Conservation (phyloP, 1,140 invertebrate genomes). For the Lordiphosa clarofinis region DNA sequence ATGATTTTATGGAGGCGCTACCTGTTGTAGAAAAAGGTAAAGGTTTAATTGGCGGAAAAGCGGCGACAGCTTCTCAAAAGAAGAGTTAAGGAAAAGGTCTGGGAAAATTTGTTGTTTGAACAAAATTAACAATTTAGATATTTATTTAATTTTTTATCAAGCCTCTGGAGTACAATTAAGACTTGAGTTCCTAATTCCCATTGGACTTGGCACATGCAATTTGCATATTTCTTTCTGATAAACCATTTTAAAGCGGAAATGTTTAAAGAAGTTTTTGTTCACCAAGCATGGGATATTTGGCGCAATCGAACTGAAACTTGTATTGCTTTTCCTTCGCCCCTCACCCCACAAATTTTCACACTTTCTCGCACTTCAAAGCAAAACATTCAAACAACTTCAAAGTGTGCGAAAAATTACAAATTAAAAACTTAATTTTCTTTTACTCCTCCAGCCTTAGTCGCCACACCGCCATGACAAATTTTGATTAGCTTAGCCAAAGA, state of each 20-base stretch:
- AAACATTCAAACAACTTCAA: slow-evolving; percentile 60
- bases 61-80: slow-evolving; percentile 4
- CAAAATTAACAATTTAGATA: too few species aligned
- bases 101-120: too few species aligned
- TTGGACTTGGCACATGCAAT: too few species aligned
- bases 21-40: slow-evolving; percentile 6
- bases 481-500: slow-evolving; percentile 50
- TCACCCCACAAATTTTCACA: slow-evolving; percentile 34
- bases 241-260: slow-evolving; percentile 39
- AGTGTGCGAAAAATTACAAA: slow-evolving; percentile 54
- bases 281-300: slow-evolving; percentile 28
- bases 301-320: slow-evolving; percentile 47
- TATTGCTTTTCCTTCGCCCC: slow-evolving; percentile 21
- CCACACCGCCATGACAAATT: slow-evolving; percentile 36
- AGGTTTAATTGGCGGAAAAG: slow-evolving; percentile 12
- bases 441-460: slow-evolving; percentile 4
- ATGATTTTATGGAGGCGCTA: slow-evolving; percentile 13
- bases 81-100: not conserved
- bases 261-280: slow-evolving; percentile 33
- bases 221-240: slow-evolving; percentile 9
- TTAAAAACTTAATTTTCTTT: slow-evolving; percentile 56
- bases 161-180: too few species aligned
- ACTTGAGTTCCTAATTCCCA: too few species aligned
- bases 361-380: slow-evolving; percentile 54
- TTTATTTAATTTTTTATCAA: too few species aligned